Percentiles rank a stretch among this genome's conserved stretches.
Evolutionary conservation across 2,113 vertebrate genomes (phyloP).

Genomic region (Riparia riparia): DNA sequence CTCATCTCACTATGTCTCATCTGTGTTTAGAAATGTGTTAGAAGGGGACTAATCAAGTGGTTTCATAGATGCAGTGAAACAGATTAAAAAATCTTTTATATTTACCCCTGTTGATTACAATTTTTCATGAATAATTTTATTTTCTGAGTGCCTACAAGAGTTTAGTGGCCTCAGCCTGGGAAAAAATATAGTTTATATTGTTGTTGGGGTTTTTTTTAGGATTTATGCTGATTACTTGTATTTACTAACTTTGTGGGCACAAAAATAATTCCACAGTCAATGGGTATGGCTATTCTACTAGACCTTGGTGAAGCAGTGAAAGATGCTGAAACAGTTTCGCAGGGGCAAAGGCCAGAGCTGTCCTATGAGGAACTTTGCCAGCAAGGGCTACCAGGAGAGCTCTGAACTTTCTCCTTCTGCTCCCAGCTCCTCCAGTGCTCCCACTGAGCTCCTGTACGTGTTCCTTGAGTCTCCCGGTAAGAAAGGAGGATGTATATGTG

Average conservation of each 20-base stretch:
- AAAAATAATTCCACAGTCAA: not conserved
- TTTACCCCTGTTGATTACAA: not conserved
- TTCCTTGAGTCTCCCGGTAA: rapidly evolving
- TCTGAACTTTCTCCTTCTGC: not conserved
- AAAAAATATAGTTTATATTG: not conserved
- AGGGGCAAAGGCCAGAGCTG: not conserved
- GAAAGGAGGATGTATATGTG: not conserved
- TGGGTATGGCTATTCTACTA: not conserved
- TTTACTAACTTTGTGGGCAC: not conserved
- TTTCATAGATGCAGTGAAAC: not conserved
- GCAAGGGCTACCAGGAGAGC: not conserved
- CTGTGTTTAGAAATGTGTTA: not conserved
- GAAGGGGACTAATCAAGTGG: slow-evolving; percentile 24
- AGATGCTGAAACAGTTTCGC: not conserved
- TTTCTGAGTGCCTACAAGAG: not conserved
- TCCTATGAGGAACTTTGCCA: not conserved
- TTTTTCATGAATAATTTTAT: not conserved
- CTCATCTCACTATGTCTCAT: not conserved
- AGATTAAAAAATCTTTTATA: not conserved
- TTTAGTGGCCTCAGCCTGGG: not conserved
- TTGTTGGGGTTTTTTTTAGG: not conserved
- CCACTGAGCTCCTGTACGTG: rapidly evolving
- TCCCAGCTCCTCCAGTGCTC: not conserved
- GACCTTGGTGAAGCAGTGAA: not conserved
- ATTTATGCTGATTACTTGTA: not conserved